Percentiles rank a stretch among this genome's conserved stretches.
These are phyloP conservation scores for Polypterus senegalus DNA, from an alignment of 2,113 vertebrate species.

Conservation along the genomic window DNA sequence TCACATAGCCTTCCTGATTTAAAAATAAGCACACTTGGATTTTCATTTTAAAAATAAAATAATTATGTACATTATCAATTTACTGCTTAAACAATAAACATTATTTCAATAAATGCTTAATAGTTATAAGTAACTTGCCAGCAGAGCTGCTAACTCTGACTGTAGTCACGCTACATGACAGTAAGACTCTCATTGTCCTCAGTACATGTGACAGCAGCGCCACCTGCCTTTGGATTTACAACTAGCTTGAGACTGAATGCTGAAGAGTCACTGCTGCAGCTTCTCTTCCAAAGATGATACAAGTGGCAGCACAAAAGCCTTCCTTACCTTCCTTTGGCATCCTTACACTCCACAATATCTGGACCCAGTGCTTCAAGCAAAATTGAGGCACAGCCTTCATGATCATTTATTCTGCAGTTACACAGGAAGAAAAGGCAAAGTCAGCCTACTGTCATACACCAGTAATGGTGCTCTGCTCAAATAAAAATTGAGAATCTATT, in stretches of 20 bases:
- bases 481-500: neutral
- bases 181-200: neutral
- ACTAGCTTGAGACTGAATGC: neutral
- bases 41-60: too few species aligned
- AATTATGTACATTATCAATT: too few species aligned
- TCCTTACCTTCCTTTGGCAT: conserved; percentile 78
- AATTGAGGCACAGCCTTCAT: conserved; percentile 78
- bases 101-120: too few species aligned
- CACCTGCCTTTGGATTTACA: neutral
- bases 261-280: neutral
- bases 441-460: neutral
- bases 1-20: too few species aligned
- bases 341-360: conserved; percentile 71
- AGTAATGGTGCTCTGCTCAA: neutral
- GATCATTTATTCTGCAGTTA: conserved; percentile 67
- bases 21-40: too few species aligned
- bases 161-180: too few species aligned
- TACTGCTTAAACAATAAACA: too few species aligned
- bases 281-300: neutral
- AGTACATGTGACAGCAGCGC: too few species aligned
- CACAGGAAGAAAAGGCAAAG: neutral
- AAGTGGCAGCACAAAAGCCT: conserved; percentile 2
- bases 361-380: conserved; percentile 80
- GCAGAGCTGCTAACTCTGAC: too few species aligned
- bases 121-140: too few species aligned